Evolutionary conservation across 2,888 invertebrate genomes (phyloP).

Genomic region (Charanyca ferruginea): DNA sequence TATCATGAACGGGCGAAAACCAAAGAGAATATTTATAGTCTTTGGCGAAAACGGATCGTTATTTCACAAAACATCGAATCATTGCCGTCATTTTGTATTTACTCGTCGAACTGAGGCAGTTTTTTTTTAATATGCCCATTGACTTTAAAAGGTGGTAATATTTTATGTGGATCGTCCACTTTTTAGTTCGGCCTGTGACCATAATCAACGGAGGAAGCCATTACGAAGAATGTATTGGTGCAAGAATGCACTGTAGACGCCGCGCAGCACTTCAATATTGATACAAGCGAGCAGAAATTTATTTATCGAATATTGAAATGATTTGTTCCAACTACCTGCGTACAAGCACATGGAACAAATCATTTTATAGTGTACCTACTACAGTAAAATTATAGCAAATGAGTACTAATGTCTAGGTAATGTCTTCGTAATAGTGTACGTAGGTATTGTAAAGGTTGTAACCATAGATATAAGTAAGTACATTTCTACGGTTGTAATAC

Average conservation of each 20-base stretch:
- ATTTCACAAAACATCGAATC: conserved; percentile 42
- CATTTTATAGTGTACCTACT: not conserved
- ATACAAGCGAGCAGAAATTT: conserved; percentile 22
- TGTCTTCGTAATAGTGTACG: too few relatives aligned
- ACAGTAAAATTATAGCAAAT: too few relatives aligned
- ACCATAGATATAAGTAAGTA: too few relatives aligned
- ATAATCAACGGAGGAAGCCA: conserved; percentile 65
- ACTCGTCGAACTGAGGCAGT: conserved; percentile 29
- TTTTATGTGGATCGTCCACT: conserved; percentile 56
- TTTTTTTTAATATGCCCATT: conserved; percentile 57
- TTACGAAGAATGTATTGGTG: conserved; percentile 57
- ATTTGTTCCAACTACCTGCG: not conserved
- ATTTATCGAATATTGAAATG: conserved; percentile 32
- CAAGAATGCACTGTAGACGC: conserved; percentile 25
- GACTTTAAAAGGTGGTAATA: conserved; percentile 62
- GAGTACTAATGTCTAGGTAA: too few relatives aligned
- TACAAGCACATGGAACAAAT: not conserved
- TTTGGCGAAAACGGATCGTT: conserved; percentile 52
- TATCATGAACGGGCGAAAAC: conserved; percentile 29
- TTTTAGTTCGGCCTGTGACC: conserved; percentile 57
- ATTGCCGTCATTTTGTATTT: conserved; percentile 50
- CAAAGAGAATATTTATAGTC: too few relatives aligned
- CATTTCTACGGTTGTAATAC: too few relatives aligned
- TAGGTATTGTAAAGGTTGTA: too few relatives aligned
- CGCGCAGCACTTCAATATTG: conserved; percentile 43